Evolutionary conservation across 2,113 vertebrate genomes (phyloP).

Genomic region (Rhabdornis inornatus): DNA sequence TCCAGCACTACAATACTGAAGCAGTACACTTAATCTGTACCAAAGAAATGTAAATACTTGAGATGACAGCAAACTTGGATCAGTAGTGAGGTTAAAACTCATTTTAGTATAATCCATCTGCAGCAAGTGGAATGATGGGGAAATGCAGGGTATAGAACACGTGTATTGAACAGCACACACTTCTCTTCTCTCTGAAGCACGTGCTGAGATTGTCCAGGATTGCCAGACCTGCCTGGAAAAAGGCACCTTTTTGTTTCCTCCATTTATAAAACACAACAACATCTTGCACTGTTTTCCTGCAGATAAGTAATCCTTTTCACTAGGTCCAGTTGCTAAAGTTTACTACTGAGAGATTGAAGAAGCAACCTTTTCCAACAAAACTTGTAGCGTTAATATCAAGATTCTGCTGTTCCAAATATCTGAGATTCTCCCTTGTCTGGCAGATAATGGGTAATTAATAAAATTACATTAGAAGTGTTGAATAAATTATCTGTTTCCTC

Average conservation of each 20-base stretch:
- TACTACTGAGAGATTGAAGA: neutral
- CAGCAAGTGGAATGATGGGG: neutral
- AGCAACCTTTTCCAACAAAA: neutral
- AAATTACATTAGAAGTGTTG: neutral
- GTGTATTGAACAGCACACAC: fast-evolving
- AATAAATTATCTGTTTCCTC: neutral
- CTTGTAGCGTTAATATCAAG: neutral
- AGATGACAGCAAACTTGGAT: neutral
- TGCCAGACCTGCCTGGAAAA: neutral
- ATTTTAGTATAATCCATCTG: neutral
- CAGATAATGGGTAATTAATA: neutral
- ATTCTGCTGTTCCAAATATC: neutral
- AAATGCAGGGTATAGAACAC: neutral
- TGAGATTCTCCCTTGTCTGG: neutral
- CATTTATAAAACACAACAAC: neutral
- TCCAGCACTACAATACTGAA: neutral
- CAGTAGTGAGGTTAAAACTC: neutral
- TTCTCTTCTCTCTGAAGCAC: neutral
- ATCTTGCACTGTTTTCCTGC: neutral
- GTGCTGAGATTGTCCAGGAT: neutral
- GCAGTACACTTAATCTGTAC: neutral
- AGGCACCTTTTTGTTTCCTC: neutral
- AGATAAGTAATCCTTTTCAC: neutral
- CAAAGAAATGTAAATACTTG: constrained; percentile 1
- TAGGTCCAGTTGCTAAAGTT: neutral